Conservation (phyloP, 1,140 invertebrate genomes). For the Cataglyphis hispanica region DNA sequence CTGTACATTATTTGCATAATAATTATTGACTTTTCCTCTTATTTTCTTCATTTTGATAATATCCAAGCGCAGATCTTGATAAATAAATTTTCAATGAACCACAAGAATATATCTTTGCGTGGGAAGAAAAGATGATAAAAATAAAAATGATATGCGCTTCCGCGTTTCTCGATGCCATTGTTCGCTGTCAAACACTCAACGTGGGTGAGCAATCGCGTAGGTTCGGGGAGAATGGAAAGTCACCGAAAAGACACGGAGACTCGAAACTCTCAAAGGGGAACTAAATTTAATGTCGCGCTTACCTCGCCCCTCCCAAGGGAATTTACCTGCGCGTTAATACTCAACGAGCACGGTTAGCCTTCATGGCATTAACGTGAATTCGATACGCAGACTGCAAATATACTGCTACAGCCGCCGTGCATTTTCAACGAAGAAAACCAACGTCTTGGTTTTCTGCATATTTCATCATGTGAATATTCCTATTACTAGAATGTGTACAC, state of each 20-base stretch:
- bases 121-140: conserved; percentile 10
- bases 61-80: background rate
- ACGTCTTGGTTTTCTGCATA: conserved; percentile 47
- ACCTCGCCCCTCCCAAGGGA: background rate
- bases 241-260: conserved; percentile 37
- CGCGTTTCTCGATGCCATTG: conserved; percentile 36
- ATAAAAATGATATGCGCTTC: conserved; percentile 25
- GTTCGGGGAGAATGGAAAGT: conserved; percentile 48
- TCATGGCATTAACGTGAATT: conserved; percentile 68
- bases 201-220: conserved; percentile 48
- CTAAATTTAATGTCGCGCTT: conserved; percentile 48
- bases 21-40: too few species aligned
- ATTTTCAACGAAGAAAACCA: conserved; percentile 33
- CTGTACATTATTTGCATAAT: background rate
- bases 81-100: conserved; percentile 10
- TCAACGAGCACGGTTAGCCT: conserved; percentile 58
- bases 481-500: background rate
- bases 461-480: conserved; percentile 30
- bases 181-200: background rate
- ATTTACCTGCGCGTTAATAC: conserved; percentile 57
- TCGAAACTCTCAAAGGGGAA: conserved; percentile 26
- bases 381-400: conserved; percentile 67
- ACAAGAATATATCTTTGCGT: background rate
- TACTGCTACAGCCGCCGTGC: conserved; percentile 38
- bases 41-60: background rate